phyloP scores from a whole-genome alignment of 2,888 invertebrate genomes.

The Erebia ligea region DNA sequence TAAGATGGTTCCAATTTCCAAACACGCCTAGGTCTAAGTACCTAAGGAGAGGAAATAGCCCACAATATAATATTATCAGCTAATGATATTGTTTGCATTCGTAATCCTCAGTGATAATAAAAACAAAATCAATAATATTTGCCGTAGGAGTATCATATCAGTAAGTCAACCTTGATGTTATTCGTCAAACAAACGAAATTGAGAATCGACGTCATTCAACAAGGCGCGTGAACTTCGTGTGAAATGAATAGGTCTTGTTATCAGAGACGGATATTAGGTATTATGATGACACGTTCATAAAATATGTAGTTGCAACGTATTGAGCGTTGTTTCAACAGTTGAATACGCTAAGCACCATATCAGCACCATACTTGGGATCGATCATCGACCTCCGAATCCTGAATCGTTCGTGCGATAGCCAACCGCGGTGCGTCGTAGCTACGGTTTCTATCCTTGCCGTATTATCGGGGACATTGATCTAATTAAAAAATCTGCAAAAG shows the following conservation, averaged over 20 bases:
- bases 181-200: constrained; percentile 10
- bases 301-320: constrained; percentile 10
- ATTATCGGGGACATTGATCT: no score
- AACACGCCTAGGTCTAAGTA: no score
- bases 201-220: constrained; percentile 11
- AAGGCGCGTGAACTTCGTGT: constrained; percentile 4
- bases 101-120: no score
- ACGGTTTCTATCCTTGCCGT: not conserved
- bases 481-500: no score
- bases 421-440: constrained; percentile 40
- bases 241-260: no score
- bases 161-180: not conserved
- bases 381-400: constrained; percentile 62
- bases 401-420: constrained; percentile 55
- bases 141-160: not conserved
- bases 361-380: constrained; percentile 39
- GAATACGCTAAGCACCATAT: constrained; percentile 22
- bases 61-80: no score
- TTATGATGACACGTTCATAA: constrained; percentile 18
- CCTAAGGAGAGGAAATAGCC: no score
- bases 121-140: not conserved
- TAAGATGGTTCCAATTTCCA: no score
- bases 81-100: no score
- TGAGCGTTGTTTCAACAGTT: constrained; percentile 23
- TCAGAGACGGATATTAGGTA: constrained; percentile 4